Base-by-base conservation (phyloP, 2,113 vertebrate genomes). In the Thalassarche chlororhynchos region DNA sequence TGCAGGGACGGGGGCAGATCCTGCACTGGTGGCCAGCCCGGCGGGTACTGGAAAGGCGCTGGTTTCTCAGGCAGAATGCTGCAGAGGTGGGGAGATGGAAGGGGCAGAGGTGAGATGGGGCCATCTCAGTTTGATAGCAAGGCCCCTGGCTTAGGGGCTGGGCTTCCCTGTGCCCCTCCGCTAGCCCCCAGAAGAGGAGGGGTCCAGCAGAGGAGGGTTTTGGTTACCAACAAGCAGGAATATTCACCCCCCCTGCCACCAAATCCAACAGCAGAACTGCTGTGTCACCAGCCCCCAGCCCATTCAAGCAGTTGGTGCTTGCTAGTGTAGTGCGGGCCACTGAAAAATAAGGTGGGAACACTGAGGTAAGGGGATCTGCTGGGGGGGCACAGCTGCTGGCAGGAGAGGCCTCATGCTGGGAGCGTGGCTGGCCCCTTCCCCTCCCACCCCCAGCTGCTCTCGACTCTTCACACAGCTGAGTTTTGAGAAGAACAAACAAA, bases 1-100 rank as follows among this genome's bases (percentile, higher is more conserved):
- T 98, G 94, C 87, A 99, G 98, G 52, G 98, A 99, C 0, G 95
- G 98, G 8, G 98, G 98, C 61, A 99, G 96, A 23, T 99, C 98
- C 96, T 98, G 98, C n/a, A 97, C 28, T 1, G 98, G 97, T 0
- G 98, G 98, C 98, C 98, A 99, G 61, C 98, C 98, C 0, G 98
- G 96, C 0, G 98, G 98, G 83, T 98, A 98, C 92, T 98, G 98
- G 97, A 98, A 99, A 9, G 98, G 82, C 0, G 42, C 93, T 31
- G 79, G 97, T 80, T 98, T 97, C 74, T 97, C 95, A 0, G 90
- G 89, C 60, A 98, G 97, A 1, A 74, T 49, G 25, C 98, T 98
- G 61, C 12, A 9, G 44, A 88, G 54, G 84, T 12, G 64, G 46
- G 54, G 68, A 71, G 36, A 57, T 4, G 21, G 40, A 23, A n/a